Evolutionary conservation across 2,797 vertebrate species (phyloP).

Genomic region (Avahi laniger): DNA sequence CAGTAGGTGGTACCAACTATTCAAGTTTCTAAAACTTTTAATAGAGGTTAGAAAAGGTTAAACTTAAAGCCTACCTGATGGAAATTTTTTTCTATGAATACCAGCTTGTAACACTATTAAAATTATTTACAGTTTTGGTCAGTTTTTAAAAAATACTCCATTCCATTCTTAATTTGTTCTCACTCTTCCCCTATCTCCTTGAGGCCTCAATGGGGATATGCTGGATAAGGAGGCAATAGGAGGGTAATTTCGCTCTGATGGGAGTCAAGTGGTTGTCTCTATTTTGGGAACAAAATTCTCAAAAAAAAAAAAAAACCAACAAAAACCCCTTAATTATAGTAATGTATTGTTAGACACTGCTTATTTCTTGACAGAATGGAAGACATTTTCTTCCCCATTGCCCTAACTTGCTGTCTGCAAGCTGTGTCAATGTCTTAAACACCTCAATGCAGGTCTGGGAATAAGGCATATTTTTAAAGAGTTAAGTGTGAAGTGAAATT

Average conservation of each 20-base stretch:
- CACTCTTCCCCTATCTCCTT: neutral
- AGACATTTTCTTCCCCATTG: neutral
- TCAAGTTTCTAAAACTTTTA: neutral
- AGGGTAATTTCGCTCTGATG: neutral
- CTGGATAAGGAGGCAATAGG: neutral
- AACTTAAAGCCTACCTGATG: neutral
- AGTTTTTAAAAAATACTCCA: neutral
- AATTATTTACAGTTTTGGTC: neutral
- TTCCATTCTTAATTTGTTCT: neutral
- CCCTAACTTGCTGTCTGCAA: neutral
- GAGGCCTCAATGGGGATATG: neutral
- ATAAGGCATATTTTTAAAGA: neutral
- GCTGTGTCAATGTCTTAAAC: conserved; percentile 19
- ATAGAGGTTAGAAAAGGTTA: neutral
- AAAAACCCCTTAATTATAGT: neutral
- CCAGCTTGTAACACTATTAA: neutral
- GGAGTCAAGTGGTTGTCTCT: neutral
- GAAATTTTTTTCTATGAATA: neutral
- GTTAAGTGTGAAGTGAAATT: conserved; percentile 27
- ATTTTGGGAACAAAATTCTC: neutral
- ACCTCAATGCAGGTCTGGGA: neutral
- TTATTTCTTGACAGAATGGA: conserved; percentile 1
- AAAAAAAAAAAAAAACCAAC: neutral
- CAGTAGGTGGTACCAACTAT: neutral
- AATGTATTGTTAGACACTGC: neutral